phyloP scores from a whole-genome alignment of 1,140 invertebrate genomes.

The Lysiphlebus fabarum region DNA sequence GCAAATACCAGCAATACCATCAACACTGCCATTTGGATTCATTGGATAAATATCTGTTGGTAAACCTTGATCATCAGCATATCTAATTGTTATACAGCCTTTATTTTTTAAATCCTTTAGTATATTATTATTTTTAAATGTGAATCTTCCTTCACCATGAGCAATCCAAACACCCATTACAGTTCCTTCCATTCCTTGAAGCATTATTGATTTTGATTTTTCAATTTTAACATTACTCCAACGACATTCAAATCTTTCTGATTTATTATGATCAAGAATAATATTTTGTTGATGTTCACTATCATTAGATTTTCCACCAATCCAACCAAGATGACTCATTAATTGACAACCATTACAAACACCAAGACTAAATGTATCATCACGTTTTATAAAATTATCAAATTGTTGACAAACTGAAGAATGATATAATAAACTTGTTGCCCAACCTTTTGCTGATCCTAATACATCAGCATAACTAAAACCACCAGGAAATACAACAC shows the following conservation, averaged over 20 bases:
- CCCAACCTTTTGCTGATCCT: conserved; percentile 97
- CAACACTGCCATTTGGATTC: conserved; percentile 88
- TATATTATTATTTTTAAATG: conserved; percentile 57
- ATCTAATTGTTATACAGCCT: conserved; percentile 73
- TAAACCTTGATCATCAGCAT: conserved; percentile 75
- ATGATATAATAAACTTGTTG: conserved; percentile 82
- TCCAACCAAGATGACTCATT: conserved; percentile 83
- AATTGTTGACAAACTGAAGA: conserved; percentile 59
- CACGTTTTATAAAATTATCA: conserved; percentile 67
- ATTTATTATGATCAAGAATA: conserved; percentile 80
- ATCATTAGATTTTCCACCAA: conserved; percentile 52
- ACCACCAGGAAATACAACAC: conserved; percentile 92
- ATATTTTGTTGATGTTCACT: conserved; percentile 59
- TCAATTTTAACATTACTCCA: conserved; percentile 82
- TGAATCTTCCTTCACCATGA: conserved; percentile 89
- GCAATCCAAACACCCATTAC: conserved; percentile 91
- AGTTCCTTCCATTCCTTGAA: conserved; percentile 79
- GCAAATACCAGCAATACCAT: conserved; percentile 84
- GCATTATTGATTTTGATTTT: conserved; percentile 76
- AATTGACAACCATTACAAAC: conserved; percentile 98
- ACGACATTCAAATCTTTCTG: conserved; percentile 87
- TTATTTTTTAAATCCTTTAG: conserved; percentile 59
- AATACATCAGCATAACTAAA: conserved; percentile 97
- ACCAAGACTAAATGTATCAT: conserved; percentile 91
- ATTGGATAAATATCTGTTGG: conserved; percentile 83